Evolutionary conservation across 2,797 vertebrate genomes (phyloP), one percentile per base, ranked within the genome.

Genomic region (Falco naumanni): DNA sequence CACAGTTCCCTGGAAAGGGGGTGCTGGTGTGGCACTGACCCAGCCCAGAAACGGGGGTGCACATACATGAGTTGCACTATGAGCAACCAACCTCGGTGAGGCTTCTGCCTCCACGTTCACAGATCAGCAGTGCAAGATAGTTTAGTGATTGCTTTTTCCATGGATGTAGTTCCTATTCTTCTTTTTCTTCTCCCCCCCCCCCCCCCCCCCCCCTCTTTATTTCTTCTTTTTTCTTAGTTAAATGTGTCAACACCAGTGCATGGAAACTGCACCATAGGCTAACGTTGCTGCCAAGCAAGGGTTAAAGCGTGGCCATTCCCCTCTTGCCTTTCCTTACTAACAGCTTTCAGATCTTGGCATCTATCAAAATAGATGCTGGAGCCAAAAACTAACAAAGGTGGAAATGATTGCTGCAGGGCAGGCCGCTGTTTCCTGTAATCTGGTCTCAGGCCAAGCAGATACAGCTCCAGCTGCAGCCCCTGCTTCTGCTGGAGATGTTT

Each of bases 321-420:
- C 41, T 82, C 59, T 75, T 79, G 66, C 59, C 70, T 84, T 94
- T 96, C 51, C 83, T 86, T 59, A 7, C 83, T 74, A 84, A 82
- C 39, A 96, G 93, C 63, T 84, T 89, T 91, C 91, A 91, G 59
- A 81, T 41, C 59, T 93, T 74, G 21, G 83, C 85, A 90, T 91
- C 66, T 87, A 86, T 90, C 83, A 88, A 81, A 93, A 88, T n/a
- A 90, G 93, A 63, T 69, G n/a, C 80, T 69, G 59, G 59, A 90
- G 93, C 94, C 94, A 95, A 93, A 86, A 89, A n/a, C 83, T 56
- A 86, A 60, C 87, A 66, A 84, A 95, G 90, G 91, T 96, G 90
- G 91, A 94, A 96, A 89, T 84, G 84, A 86, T 90, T 4, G 20
- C 74, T 70, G n/a, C 6, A 13, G 76, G 91, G 69, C 93, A 93